Evolutionary conservation across 2,888 invertebrate genomes (phyloP).

Genomic region (Synergus gifuensis): DNA sequence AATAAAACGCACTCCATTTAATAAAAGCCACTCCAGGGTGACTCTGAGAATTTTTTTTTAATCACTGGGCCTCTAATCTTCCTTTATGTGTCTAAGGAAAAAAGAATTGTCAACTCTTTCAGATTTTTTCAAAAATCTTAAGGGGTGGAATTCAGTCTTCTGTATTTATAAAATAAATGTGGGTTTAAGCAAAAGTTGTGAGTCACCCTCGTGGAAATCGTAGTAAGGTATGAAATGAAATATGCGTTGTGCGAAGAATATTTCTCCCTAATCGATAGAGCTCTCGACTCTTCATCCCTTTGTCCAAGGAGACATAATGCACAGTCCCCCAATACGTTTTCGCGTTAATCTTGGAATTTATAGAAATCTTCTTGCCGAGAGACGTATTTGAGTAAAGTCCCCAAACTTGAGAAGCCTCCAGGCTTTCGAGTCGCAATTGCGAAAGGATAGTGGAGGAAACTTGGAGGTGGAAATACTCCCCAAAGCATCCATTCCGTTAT

Average conservation of each 20-base stretch:
- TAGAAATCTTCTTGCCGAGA: constrained; percentile 60
- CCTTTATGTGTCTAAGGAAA: too few relatives aligned
- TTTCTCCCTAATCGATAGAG: not conserved
- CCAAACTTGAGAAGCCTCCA: constrained; percentile 63
- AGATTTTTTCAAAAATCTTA: too few relatives aligned
- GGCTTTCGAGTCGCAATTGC: constrained; percentile 58
- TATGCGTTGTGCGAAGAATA: not conserved
- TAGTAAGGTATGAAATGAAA: not conserved
- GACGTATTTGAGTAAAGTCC: constrained; percentile 64
- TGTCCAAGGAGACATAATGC: constrained; percentile 14
- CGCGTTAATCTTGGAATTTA: constrained; percentile 55
- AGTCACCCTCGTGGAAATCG: not conserved
- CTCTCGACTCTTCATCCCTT: not conserved
- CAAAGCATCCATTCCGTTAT: constrained; percentile 9
- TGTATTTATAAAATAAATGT: not conserved
- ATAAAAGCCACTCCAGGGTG: constrained; percentile 25
- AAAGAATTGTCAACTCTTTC: too few relatives aligned
- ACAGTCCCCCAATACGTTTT: constrained; percentile 13
- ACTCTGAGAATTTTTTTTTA: too few relatives aligned
- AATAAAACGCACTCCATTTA: constrained; percentile 37
- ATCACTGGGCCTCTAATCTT: too few relatives aligned
- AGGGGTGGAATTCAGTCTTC: not conserved
- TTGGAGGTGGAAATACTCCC: constrained; percentile 17
- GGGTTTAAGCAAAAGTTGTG: too few relatives aligned
- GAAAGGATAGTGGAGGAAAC: constrained; percentile 46